Percentiles rank a stretch among this genome's conserved stretches.
Conservation (phyloP, 2,797 vertebrate genomes). For the Gambusia yucatana region DNA sequence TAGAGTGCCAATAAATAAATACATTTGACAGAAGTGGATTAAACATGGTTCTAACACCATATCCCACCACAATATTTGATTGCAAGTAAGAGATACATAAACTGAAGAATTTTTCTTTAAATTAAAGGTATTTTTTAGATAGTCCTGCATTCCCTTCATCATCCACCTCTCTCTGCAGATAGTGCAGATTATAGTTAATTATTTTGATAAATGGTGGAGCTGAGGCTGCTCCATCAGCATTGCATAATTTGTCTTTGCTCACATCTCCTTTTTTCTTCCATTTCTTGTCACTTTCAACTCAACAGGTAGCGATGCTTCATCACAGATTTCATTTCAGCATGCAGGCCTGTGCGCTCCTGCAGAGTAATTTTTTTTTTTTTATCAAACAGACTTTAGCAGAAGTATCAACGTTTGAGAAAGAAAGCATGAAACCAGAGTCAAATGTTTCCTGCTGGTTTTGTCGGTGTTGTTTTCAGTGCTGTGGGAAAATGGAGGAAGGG, state of each 20-base stretch:
- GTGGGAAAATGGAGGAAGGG: constrained; percentile 4
- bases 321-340: constrained; percentile 2
- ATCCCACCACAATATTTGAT: constrained; percentile 6
- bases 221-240: constrained; percentile 78
- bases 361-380: constrained; percentile 26
- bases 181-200: constrained; percentile 80
- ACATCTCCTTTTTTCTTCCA: constrained; percentile 28
- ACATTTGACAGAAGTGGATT: background rate
- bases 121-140: constrained; percentile 37
- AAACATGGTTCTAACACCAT: background rate
- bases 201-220: constrained; percentile 80
- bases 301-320: constrained; percentile 8
- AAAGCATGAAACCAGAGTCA: background rate
- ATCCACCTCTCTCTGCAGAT: constrained; percentile 66
- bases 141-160: constrained; percentile 25
- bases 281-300: constrained; percentile 6
- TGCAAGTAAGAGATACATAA: constrained; percentile 18
- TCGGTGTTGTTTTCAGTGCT: constrained; percentile 7
- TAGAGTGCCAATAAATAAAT: no score
- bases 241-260: constrained; percentile 69
- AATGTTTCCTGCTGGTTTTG: constrained; percentile 8
- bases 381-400: constrained; percentile 11
- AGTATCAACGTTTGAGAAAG: background rate
- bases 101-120: constrained; percentile 11
- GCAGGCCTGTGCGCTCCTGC: background rate